These are phyloP conservation scores for Athalia circularis DNA, from an alignment of 2,888 invertebrate species.

Conservation along the genomic window DNA sequence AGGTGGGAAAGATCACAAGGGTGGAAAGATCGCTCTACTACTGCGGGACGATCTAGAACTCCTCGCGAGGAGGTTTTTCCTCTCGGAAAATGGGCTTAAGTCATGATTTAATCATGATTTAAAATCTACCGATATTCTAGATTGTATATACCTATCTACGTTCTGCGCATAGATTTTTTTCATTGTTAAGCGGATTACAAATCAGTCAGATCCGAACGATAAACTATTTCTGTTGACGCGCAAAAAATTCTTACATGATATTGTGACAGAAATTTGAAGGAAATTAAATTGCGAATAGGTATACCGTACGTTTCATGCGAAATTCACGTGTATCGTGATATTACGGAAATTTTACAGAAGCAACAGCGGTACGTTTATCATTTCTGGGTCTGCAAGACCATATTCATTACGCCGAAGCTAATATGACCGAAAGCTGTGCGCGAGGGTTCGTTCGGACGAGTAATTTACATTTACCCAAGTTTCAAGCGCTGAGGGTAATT, in stretches of 20 bases:
- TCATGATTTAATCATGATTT: slow-evolving; percentile 34
- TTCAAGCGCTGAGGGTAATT: slow-evolving; percentile 30
- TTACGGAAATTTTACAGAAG: not conserved
- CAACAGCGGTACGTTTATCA: not conserved
- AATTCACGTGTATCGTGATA: not conserved
- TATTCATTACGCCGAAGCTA: slow-evolving; percentile 32
- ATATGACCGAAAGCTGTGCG: slow-evolving; percentile 2
- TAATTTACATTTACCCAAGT: slow-evolving; percentile 29
- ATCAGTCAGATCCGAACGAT: too few species aligned
- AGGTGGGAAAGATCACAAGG: not conserved
- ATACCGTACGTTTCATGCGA: not conserved
- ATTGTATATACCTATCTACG: too few species aligned
- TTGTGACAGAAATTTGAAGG: slow-evolving; percentile 2
- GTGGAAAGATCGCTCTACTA: not conserved
- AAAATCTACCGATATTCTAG: not conserved
- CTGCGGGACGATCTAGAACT: too few species aligned
- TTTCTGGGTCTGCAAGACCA: slow-evolving; percentile 40
- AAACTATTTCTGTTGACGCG: too few species aligned
- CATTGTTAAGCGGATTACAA: too few species aligned
- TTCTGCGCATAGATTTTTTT: too few species aligned
- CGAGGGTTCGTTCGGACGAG: slow-evolving; percentile 1
- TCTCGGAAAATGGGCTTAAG: not conserved
- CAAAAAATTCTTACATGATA: too few species aligned
- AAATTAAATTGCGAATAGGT: not conserved
- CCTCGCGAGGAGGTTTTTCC: too few species aligned